Base-by-base conservation (phyloP, 1,140 invertebrate genomes). In the Chrysomallon squamiferum region DNA sequence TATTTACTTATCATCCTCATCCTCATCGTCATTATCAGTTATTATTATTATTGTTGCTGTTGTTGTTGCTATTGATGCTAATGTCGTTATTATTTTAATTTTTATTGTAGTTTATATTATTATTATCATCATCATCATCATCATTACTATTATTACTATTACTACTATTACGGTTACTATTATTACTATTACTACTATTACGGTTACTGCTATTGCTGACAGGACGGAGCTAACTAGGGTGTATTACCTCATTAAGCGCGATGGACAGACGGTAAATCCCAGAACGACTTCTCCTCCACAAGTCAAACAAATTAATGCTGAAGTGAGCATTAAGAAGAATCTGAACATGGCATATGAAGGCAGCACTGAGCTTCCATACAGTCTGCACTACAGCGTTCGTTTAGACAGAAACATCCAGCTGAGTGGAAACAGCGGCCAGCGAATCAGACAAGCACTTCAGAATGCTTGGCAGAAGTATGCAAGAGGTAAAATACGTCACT, bases 181-280 rank as follows among this genome's bases (percentile, higher is more conserved):
- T 59, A 0, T 0, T 59, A 59, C 2, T 2, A 59, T 25, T 59
- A 59, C 32, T 59, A 3, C 32, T 59, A 35, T 25, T 35, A 54
- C 32, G 11, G 1, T 25, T 54, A 54, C 22, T 1, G 13, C 9
- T 54, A 54, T 25, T 43, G n/a, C n/a, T 54, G 22, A 9, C 57
- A 65, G 64, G 25, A 65, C 57, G 5, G 29, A 52, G 15, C 5
- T 65, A 30, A 65, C 57, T 20, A 47, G 57, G 32, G 15, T 65
- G 20, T 50, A 35, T 25, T 65, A 65, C 57, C 30, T 25, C 29
- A 33, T 65, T 7, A 33, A 18, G 2, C 58, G 58, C 7, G 45
- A 59, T 52, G 56, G 32, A 27, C n/a, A 35, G 22, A 11, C 35
- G n/a, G 54, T 59, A 33, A 18, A 20, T 27, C 22, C 45, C 6